Conservation (phyloP, 1,140 invertebrate genomes). For the Meloidogyne exigua region DNA sequence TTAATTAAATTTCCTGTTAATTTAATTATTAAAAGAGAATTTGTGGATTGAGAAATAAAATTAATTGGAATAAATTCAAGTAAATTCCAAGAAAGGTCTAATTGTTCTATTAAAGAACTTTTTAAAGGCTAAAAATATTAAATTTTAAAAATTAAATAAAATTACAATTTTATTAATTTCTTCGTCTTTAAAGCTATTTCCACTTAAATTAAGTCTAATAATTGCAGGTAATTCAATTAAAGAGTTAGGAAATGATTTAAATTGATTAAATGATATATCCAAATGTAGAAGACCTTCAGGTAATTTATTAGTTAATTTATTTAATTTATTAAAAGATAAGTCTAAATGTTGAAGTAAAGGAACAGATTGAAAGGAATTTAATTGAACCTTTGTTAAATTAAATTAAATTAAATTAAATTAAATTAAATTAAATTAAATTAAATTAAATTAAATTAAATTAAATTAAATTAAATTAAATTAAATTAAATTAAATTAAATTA, state of each 20-base stretch:
- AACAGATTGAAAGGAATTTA: slow-evolving; percentile 6
- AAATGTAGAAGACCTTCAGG: slow-evolving; percentile 36
- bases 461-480: neutral
- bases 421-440: neutral
- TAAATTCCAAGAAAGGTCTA: slow-evolving; percentile 49
- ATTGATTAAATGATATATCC: slow-evolving; percentile 49
- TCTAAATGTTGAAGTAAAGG: slow-evolving; percentile 15
- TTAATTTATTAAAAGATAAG: slow-evolving; percentile 9
- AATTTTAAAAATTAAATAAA: neutral
- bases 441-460: neutral
- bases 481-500: neutral
- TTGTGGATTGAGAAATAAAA: slow-evolving; percentile 37
- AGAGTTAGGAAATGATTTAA: slow-evolving; percentile 42
- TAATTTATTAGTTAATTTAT: neutral
- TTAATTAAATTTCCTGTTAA: slow-evolving; percentile 45
- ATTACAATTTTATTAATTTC: neutral
- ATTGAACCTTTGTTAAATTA: slow-evolving; percentile 18
- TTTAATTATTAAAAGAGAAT: slow-evolving; percentile 30
- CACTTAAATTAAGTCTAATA: slow-evolving; percentile 45
- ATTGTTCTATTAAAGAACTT: slow-evolving; percentile 32
- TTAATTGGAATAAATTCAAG: slow-evolving; percentile 37
- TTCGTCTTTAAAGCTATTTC: slow-evolving; percentile 46
- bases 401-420: neutral
- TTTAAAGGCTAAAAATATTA: slow-evolving; percentile 7
- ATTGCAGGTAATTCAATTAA: slow-evolving; percentile 38